phyloP scores from a whole-genome alignment of 1,140 invertebrate genomes.

The Drosophila watanabei region DNA sequence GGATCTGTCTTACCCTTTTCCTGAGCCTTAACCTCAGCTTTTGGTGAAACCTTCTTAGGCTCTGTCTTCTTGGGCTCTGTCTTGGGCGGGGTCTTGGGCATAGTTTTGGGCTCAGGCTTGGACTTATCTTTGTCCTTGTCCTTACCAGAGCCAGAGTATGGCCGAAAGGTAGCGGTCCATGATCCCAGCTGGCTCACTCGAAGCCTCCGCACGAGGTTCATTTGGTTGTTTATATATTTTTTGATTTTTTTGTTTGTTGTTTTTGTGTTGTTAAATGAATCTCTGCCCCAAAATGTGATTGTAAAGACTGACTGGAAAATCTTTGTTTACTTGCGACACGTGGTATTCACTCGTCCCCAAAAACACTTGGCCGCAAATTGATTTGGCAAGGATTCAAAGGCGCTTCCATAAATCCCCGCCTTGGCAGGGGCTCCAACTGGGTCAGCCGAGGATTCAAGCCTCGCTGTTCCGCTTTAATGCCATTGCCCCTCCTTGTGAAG shows the following conservation, averaged over 20 bases:
- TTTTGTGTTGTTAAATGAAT: not conserved
- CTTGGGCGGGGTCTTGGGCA: not conserved
- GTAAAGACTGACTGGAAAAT: constrained; percentile 22
- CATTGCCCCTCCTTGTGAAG: not conserved
- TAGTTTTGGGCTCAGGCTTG: not conserved
- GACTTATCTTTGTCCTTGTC: not conserved
- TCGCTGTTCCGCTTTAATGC: constrained; percentile 24
- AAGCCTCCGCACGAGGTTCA: constrained; percentile 52
- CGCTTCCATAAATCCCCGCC: constrained; percentile 35
- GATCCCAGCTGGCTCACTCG: not conserved
- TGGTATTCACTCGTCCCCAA: not conserved
- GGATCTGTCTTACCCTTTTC: constrained; percentile 8
- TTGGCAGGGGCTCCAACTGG: constrained; percentile 43
- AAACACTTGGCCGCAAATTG: constrained; percentile 42
- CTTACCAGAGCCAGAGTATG: constrained; percentile 10
- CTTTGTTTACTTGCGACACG: constrained; percentile 13
- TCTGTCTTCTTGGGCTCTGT: constrained; percentile 14
- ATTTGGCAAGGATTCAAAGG: constrained; percentile 53
- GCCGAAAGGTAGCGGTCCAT: not conserved
- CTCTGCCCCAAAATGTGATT: constrained; percentile 36
- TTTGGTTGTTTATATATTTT: constrained; percentile 21
- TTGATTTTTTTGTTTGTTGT: too few species aligned
- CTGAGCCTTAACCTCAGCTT: not conserved
- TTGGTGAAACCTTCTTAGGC: not conserved
- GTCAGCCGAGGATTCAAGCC: constrained; percentile 25